A percentile compares a stretch with the other conserved stretches of the same genome.
phyloP scores from a whole-genome alignment of 2,113 vertebrate genomes.

The Monopterus albus region DNA sequence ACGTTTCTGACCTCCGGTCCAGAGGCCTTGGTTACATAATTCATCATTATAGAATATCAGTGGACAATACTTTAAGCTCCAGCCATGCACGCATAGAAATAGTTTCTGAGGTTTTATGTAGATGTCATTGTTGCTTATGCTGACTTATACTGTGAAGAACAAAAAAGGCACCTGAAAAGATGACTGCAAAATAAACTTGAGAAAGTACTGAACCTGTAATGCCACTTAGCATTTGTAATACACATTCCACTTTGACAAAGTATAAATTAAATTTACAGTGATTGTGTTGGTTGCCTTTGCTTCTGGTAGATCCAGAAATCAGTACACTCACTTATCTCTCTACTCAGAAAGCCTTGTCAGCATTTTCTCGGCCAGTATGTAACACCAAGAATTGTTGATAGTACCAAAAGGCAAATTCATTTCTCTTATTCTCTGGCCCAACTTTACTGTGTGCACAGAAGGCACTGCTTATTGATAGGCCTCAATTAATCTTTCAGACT shows the following conservation, averaged over 20 bases:
- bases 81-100: conserved; percentile 43
- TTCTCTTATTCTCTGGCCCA: conserved; percentile 1
- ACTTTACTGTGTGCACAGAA: neutral
- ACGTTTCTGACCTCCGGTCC: conserved; percentile 30
- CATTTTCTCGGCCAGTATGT: neutral
- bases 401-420: neutral
- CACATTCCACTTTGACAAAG: conserved; percentile 9
- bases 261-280: conserved; percentile 33
- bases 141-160: conserved; percentile 22
- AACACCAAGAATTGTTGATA: neutral
- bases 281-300: conserved; percentile 4
- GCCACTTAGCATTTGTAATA: neutral
- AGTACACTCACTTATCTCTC: neutral
- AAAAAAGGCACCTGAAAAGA: conserved; percentile 12
- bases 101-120: conserved; percentile 63
- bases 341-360: conserved; percentile 2
- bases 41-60: conserved; percentile 64
- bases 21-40: conserved; percentile 24
- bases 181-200: conserved; percentile 17
- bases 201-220: neutral
- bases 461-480: conserved; percentile 9
- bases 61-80: conserved; percentile 39
- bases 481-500: conserved; percentile 2
- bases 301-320: neutral
- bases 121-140: conserved; percentile 15